Evolutionary conservation across 2,113 vertebrate species (phyloP).

Genomic region (Ginglymostoma cirratum): DNA sequence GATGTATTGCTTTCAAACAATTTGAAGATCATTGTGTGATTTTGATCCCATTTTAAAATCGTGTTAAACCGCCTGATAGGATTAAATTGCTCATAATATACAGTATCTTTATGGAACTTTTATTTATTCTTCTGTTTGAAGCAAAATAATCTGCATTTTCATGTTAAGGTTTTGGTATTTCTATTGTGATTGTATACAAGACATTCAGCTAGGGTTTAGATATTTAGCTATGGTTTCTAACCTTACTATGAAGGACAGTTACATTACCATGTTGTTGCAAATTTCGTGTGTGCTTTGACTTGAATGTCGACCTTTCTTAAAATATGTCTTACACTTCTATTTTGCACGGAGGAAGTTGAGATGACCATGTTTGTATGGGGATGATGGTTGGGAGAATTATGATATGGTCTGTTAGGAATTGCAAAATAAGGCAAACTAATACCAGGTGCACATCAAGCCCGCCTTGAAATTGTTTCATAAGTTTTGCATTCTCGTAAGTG

Average conservation of each 20-base stretch:
- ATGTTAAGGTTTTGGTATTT: neutral
- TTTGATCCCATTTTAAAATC: neutral
- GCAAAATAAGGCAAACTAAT: neutral
- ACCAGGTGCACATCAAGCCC: neutral
- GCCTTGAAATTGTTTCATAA: neutral
- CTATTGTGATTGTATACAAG: neutral
- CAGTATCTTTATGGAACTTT: neutral
- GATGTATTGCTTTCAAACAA: neutral
- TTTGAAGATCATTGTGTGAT: neutral
- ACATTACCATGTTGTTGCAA: neutral
- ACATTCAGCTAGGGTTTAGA: neutral
- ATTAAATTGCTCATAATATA: neutral
- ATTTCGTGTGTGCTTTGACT: neutral
- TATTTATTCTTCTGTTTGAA: neutral
- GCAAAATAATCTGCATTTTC: neutral
- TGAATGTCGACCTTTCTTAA: neutral
- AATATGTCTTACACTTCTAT: neutral
- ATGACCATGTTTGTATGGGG: neutral
- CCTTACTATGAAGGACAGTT: neutral
- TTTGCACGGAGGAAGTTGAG: neutral
- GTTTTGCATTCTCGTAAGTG: neutral
- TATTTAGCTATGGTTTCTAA: neutral
- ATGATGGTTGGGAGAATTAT: neutral
- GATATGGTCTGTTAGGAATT: neutral
- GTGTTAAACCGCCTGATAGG: neutral